These are phyloP conservation scores for Petrocephalus schoutedeni DNA, from an alignment of 2,797 vertebrate genomes.

Conservation along the genomic window DNA sequence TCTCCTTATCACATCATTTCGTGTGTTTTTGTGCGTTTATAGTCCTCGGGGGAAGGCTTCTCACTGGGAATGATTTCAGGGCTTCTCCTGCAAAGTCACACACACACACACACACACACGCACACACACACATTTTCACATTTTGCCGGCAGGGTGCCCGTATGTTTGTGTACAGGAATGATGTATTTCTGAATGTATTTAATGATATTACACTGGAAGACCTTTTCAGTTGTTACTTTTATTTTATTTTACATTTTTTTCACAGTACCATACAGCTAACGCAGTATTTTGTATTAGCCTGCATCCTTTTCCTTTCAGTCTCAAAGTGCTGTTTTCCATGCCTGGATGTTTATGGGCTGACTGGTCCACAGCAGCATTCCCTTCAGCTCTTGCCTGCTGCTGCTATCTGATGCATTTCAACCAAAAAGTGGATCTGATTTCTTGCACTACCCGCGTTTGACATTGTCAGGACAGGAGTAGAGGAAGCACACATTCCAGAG, in stretches of 20 bases:
- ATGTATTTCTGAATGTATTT: neutral
- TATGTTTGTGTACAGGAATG: neutral
- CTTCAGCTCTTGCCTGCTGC: neutral
- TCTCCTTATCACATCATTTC: neutral
- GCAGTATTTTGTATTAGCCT: neutral
- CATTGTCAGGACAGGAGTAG: neutral
- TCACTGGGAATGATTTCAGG: neutral
- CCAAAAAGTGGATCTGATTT: neutral
- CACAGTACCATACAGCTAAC: neutral
- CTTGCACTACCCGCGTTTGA: neutral
- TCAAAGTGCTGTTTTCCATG: neutral
- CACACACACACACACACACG: neutral
- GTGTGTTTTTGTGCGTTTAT: neutral
- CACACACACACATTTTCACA: neutral
- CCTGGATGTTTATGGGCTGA: neutral
- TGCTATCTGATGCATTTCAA: neutral
- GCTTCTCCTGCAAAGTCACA: neutral
- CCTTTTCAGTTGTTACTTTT: neutral
- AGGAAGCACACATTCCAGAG: neutral
- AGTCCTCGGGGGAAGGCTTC: neutral
- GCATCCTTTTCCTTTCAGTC: neutral
- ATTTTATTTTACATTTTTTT: neutral
- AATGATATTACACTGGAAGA: neutral
- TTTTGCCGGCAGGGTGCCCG: neutral
- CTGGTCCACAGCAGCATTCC: neutral